phyloP scores from a whole-genome alignment of 2,888 invertebrate genomes.

The Drosophila nr. perissopoda region DNA sequence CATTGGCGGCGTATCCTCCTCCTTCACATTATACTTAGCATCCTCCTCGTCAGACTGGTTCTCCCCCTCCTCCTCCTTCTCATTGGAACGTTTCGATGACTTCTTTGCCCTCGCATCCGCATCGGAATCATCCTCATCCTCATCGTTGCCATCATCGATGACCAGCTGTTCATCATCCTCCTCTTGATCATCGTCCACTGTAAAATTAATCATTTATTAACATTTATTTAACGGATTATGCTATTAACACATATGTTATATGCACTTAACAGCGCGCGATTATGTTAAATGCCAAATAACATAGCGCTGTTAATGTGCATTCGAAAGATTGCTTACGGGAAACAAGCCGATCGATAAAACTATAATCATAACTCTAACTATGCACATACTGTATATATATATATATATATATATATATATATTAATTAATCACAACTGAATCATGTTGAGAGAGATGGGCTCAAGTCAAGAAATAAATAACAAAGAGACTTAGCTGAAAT shows the following conservation, averaged over 20 bases:
- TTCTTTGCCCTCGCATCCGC: conserved; percentile 44
- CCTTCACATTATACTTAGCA: conserved; percentile 5
- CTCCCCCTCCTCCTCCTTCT: conserved; percentile 9
- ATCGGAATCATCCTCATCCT: conserved; percentile 66
- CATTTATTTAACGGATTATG: neutral
- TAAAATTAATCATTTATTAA: neutral
- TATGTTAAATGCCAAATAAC: neutral
- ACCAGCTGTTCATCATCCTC: conserved; percentile 85
- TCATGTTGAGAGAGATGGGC: neutral
- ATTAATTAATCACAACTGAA: neutral
- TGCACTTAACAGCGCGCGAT: neutral
- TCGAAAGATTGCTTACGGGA: neutral
- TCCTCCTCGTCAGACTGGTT: conserved; percentile 11
- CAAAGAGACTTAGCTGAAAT: neutral
- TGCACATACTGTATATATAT: neutral
- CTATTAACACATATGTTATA: neutral
- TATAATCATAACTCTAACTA: neutral
- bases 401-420: neutral
- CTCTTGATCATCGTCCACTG: conserved; percentile 87
- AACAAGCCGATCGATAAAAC: neutral
- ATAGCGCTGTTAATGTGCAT: neutral
- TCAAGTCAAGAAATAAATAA: neutral
- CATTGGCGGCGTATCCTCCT: conserved; percentile 49
- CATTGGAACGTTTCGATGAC: conserved; percentile 16
- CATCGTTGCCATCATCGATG: conserved; percentile 82